Conservation (phyloP, 35 echinoderm and acorn worm species). For the Hemicentrotus pulcherrimus region DNA sequence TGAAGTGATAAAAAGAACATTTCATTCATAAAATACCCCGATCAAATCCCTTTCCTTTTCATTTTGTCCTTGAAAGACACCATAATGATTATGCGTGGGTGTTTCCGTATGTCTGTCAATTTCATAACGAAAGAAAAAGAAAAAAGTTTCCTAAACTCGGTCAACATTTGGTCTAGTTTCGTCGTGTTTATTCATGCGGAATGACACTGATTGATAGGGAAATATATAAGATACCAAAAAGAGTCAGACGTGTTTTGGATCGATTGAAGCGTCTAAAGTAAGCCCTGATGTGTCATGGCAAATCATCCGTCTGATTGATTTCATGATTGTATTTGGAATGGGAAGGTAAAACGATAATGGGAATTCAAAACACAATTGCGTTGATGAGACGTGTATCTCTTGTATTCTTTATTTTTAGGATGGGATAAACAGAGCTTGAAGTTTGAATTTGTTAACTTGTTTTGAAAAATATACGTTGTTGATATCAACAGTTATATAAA, state of each 20-base stretch:
- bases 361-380: too few relatives aligned
- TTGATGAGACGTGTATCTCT: too few relatives aligned
- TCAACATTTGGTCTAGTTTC: neutral
- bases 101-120: neutral
- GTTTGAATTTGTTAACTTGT: too few relatives aligned
- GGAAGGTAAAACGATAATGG: too few relatives aligned
- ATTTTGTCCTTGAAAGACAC: neutral
- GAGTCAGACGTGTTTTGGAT: neutral
- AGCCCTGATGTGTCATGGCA: neutral
- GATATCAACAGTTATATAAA: too few relatives aligned
- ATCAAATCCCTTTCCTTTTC: neutral
- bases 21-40: neutral
- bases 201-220: neutral
- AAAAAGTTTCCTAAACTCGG: neutral
- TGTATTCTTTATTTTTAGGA: too few relatives aligned
- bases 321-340: too few relatives aligned
- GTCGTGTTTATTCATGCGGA: neutral
- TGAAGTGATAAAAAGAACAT: neutral
- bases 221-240: neutral
- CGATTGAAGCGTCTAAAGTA: too few relatives aligned
- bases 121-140: neutral
- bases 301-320: neutral
- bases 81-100: constrained; percentile 3
- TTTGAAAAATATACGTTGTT: too few relatives aligned
- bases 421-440: too few relatives aligned